Evolutionary conservation across 2,113 vertebrate genomes (phyloP).

Genomic region (Cololabis saira): DNA sequence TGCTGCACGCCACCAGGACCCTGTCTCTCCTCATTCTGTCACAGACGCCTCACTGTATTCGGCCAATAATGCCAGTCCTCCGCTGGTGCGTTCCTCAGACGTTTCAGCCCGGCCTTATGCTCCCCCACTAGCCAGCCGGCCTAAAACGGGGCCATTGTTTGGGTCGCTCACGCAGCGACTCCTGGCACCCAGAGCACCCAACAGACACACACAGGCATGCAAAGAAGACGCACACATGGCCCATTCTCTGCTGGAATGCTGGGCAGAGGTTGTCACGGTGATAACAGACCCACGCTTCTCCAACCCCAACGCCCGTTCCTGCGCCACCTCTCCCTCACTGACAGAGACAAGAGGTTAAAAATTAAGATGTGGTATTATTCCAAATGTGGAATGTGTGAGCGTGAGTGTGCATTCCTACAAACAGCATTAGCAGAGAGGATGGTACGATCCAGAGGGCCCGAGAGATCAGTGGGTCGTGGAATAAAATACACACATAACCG

Average conservation of each 20-base stretch:
- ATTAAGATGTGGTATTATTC: slow-evolving; percentile 58
- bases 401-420: slow-evolving; percentile 73
- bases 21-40: slow-evolving; percentile 63
- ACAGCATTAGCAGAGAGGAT: slow-evolving; percentile 67
- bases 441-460: slow-evolving; percentile 6
- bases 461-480: slow-evolving; percentile 1
- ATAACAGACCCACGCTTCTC: slow-evolving; percentile 67
- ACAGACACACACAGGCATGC: slow-evolving; percentile 16
- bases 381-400: slow-evolving; percentile 70
- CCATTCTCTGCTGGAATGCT: slow-evolving; percentile 74
- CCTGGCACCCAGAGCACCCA: slow-evolving; percentile 74
- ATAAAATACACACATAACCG: slow-evolving; percentile 16
- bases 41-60: slow-evolving; percentile 78
- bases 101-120: slow-evolving; percentile 79
- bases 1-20: slow-evolving; percentile 75
- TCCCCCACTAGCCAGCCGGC: slow-evolving; percentile 67
- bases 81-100: slow-evolving; percentile 75
- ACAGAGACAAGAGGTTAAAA: slow-evolving; percentile 28
- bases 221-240: slow-evolving; percentile 64
- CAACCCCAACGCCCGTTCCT: slow-evolving; percentile 13
- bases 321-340: slow-evolving; percentile 6
- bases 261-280: slow-evolving; percentile 76
- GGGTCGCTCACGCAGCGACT: slow-evolving; percentile 50
- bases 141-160: slow-evolving; percentile 81
- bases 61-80: slow-evolving; percentile 77